Evolutionary conservation across 2,113 vertebrate species (phyloP), one percentile per base, ranked within the genome.

Genomic region (Clupea harengus): DNA sequence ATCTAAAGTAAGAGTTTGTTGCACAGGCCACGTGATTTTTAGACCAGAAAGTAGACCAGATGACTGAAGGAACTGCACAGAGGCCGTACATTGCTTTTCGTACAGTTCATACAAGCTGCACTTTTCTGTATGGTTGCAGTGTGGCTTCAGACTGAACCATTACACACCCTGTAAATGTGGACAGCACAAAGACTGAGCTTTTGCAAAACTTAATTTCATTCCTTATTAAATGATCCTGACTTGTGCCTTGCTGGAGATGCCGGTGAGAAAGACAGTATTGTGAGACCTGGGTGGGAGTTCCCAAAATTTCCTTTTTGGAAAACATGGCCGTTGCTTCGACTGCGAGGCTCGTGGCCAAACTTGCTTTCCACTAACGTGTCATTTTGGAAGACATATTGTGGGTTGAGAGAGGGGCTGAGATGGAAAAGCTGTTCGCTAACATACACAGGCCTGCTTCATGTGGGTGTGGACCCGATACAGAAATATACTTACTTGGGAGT

Each of bases 231-330:
- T 39, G 5, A 78, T 3, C 72, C 32, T 32, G 3, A 78, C 39
- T 78, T 15, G 28, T 5, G 28, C 32, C 28, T 39, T 17, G 72
- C 11, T 32, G 72, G 13, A 39, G 4, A 17, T 44, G 72, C 28
- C 15, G 15, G 11, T 3, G 9, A 57, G 50, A 88, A 87, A 82
- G 86, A 81, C n/a, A 28, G 32, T 28, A 54, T 11, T 89, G 45
- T 88, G 81, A 39, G 13, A 45, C 50, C 18, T 8, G 72, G 32
- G 13, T 13, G 45, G 5, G 81, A 67, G 54, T 82, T 80, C 57
- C 39, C 2, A 32, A 6, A 46, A 47, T 54, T 39, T 2, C 67
- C 25, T 54, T n/a, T 67, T 32, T 84, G 90, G 88, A 92, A 90
- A 87, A 60, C 85, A 50, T 81, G 83, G 39, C 10, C 64, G 67